phyloP scores from a whole-genome alignment of 2,113 vertebrate genomes.

The Mionectes macconnelli region DNA sequence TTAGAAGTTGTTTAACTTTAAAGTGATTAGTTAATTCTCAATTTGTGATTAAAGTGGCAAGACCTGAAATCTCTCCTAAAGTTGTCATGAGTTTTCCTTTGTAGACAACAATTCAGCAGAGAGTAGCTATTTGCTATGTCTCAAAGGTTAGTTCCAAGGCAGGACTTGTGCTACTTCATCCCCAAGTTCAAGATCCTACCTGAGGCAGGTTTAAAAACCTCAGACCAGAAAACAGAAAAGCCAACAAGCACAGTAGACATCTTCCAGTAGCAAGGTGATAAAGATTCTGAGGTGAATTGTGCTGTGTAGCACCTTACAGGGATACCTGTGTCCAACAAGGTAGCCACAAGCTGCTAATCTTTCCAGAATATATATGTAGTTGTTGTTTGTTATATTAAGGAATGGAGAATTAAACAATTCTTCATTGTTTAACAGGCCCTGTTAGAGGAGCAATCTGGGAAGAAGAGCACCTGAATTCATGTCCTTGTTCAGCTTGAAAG shows the following conservation, averaged over 20 bases:
- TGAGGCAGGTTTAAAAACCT: neutral
- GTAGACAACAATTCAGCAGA: neutral
- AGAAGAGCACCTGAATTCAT: neutral
- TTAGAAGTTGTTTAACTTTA: conserved; percentile 54
- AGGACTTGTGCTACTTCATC: neutral
- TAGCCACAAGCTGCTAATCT: neutral
- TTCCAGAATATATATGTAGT: neutral
- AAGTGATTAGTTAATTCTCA: conserved; percentile 42
- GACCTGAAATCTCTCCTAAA: neutral
- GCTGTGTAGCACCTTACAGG: neutral
- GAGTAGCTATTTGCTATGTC: neutral
- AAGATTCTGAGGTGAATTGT: neutral
- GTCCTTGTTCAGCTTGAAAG: neutral
- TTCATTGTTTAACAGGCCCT: neutral
- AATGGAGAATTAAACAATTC: neutral
- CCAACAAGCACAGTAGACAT: neutral
- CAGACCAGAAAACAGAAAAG: neutral
- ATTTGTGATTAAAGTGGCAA: conserved; percentile 21
- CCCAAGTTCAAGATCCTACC: neutral
- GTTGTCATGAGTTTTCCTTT: neutral
- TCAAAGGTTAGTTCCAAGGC: neutral
- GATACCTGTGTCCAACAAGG: neutral
- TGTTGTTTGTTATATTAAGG: neutral
- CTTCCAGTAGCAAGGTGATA: neutral
- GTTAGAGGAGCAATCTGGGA: neutral